Evolutionary conservation across 2,888 invertebrate species (phyloP).

Genomic region (Ichneumoninae sp.): DNA sequence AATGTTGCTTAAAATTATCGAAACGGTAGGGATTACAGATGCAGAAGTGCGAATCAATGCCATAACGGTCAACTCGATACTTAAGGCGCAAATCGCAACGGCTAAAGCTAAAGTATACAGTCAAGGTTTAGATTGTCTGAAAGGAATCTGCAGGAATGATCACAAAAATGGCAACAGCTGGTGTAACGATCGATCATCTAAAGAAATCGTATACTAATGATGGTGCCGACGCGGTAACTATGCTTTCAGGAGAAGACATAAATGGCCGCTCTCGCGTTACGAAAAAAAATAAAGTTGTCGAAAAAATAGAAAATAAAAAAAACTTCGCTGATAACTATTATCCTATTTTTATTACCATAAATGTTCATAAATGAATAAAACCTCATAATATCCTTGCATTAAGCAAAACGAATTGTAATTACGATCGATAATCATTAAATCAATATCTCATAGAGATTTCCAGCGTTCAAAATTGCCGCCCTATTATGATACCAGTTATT

Average conservation of each 20-base stretch:
- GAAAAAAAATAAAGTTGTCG: background rate
- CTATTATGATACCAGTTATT: slow-evolving; percentile 15
- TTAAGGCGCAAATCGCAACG: background rate
- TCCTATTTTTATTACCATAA: background rate
- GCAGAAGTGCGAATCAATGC: slow-evolving; percentile 1
- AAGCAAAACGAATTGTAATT: slow-evolving; percentile 17
- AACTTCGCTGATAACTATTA: background rate
- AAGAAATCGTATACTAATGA: slow-evolving; percentile 34
- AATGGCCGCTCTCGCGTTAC: slow-evolving; percentile 29
- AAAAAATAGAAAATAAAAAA: no score
- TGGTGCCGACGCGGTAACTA: slow-evolving; percentile 24
- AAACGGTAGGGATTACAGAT: slow-evolving; percentile 6
- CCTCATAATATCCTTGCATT: background rate
- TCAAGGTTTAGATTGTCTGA: slow-evolving; percentile 21
- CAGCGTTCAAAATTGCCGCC: slow-evolving; percentile 15
- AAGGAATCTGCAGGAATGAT: slow-evolving; percentile 39
- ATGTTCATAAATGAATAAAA: slow-evolving; percentile 2
- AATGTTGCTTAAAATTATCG: slow-evolving; percentile 29
- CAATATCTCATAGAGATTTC: background rate
- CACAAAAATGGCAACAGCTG: slow-evolving; percentile 45
- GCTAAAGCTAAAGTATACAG: slow-evolving; percentile 14
- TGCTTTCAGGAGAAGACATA: slow-evolving; percentile 34
- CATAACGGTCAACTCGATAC: background rate
- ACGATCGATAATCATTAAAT: background rate
- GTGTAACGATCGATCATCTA: slow-evolving; percentile 40